Conservation (phyloP, 37 sponge, comb jelly and placozoan genomes). For the Ianthella basta region DNA sequence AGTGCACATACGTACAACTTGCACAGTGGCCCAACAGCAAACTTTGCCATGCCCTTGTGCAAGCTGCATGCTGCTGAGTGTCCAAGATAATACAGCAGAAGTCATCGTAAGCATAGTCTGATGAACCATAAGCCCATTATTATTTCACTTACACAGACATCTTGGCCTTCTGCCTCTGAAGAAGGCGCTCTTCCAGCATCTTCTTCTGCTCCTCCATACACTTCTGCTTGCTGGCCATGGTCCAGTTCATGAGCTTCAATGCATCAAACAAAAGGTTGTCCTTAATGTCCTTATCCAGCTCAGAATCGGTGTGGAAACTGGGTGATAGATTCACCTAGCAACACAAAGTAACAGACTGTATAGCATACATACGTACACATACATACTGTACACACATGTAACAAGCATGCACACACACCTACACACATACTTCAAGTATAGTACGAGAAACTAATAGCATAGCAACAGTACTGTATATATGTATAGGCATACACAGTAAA, state of each 20-base stretch:
- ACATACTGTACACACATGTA: constrained; percentile 41
- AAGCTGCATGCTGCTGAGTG: too few relatives aligned
- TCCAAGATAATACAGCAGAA: too few relatives aligned
- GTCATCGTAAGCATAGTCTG: too few relatives aligned
- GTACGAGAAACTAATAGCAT: too few relatives aligned
- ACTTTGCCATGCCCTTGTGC: too few relatives aligned
- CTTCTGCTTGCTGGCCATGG: constrained; percentile 74
- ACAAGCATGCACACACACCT: background rate
- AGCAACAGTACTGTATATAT: too few relatives aligned
- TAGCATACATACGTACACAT: background rate
- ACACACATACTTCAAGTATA: background rate
- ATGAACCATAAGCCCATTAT: too few relatives aligned
- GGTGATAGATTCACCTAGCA: constrained; percentile 94
- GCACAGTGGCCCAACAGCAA: too few relatives aligned
- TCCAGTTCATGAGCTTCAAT: constrained; percentile 82
- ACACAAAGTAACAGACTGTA: background rate
- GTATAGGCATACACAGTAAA: too few relatives aligned
- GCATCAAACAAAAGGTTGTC: constrained; percentile 92
- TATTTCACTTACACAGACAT: background rate
- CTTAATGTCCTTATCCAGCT: constrained; percentile 97
- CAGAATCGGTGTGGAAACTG: constrained; percentile 98
- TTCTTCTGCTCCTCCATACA: constrained; percentile 91
- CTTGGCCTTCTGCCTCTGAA: background rate
- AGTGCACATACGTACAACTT: too few relatives aligned
- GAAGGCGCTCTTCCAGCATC: constrained; percentile 78